phyloP scores from a whole-genome alignment of 2,888 invertebrate species.

The Bimastos eiseni region DNA sequence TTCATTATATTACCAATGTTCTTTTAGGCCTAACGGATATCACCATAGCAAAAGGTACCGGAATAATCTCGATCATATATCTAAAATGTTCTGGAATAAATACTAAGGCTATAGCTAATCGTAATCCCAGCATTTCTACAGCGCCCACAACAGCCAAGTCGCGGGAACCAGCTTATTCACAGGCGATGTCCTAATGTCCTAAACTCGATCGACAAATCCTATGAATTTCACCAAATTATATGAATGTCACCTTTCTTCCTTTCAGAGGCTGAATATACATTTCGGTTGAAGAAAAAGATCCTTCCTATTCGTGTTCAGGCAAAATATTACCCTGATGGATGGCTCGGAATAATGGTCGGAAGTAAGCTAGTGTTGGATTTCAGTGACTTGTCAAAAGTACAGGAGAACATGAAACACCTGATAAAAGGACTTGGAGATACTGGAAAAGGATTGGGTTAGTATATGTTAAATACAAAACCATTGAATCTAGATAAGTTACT shows the following conservation, averaged over 20 bases:
- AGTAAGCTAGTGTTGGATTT: conserved; percentile 44
- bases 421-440: conserved; percentile 49
- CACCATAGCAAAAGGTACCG: no score
- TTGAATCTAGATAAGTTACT: background rate
- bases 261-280: conserved; percentile 40
- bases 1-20: no score
- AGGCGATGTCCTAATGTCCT: no score
- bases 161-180: no score
- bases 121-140: no score
- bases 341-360: conserved; percentile 39
- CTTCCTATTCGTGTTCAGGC: conserved; percentile 36
- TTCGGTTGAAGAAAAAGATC: conserved; percentile 32
- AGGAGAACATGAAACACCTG: conserved; percentile 48
- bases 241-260: background rate
- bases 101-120: no score
- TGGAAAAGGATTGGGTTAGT: background rate
- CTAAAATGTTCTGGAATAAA: no score
- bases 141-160: no score
- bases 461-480: background rate
- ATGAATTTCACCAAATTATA: no score
- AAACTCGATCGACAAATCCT: no score
- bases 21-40: no score
- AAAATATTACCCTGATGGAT: conserved; percentile 39
- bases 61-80: no score
- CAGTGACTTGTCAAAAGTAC: conserved; percentile 46